phyloP scores from a whole-genome alignment of 2,888 invertebrate species.

The Tenthredo distinguenda region DNA sequence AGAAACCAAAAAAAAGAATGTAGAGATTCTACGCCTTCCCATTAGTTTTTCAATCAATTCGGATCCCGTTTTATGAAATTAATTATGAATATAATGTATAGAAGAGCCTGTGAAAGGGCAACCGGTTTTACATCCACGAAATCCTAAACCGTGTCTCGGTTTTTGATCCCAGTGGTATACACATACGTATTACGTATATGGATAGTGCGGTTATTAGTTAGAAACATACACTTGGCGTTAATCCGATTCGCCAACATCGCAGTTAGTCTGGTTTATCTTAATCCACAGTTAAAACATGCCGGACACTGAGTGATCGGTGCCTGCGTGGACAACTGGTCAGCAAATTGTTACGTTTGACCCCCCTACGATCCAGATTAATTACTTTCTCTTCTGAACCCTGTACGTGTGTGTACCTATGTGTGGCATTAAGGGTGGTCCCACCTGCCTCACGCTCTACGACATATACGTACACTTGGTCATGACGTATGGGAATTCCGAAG shows the following conservation, averaged over 20 bases:
- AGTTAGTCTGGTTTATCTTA: constrained; percentile 58
- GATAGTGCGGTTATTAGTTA: neutral
- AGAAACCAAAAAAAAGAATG: no score
- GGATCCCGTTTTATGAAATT: neutral
- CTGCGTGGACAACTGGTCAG: constrained; percentile 59
- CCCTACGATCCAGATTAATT: constrained; percentile 61
- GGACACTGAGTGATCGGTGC: constrained; percentile 74
- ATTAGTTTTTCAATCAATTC: neutral
- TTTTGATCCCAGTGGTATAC: no score
- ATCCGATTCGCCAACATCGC: constrained; percentile 67
- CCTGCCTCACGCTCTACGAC: neutral
- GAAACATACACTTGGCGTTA: constrained; percentile 52
- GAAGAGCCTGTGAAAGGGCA: neutral
- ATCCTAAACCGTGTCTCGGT: neutral
- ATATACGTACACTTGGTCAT: neutral
- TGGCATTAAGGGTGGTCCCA: neutral
- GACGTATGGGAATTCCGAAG: neutral
- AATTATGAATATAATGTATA: neutral
- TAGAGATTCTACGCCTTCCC: neutral
- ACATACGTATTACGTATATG: no score
- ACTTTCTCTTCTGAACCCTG: constrained; percentile 31
- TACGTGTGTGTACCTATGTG: neutral
- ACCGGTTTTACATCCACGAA: neutral
- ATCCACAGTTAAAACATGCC: constrained; percentile 73
- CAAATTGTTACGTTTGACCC: constrained; percentile 67